A percentile compares a stretch with the other conserved stretches of the same genome.
Evolutionary conservation across 2,113 vertebrate genomes (phyloP).

Genomic region (Oxyura jamaicensis): DNA sequence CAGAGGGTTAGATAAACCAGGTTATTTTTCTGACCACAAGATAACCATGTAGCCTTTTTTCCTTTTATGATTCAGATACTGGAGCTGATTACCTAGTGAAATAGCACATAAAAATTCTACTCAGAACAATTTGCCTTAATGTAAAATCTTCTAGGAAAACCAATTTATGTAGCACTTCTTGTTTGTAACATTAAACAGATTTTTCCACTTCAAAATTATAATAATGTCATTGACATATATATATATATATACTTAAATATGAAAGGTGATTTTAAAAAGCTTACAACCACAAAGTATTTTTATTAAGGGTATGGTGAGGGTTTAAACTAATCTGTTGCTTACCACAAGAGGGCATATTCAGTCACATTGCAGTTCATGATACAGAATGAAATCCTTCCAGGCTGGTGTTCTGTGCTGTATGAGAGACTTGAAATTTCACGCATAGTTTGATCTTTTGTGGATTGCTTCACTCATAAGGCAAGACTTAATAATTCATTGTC

Average conservation of each 20-base stretch:
- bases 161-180: neutral
- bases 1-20: neutral
- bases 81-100: neutral
- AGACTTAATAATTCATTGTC: conserved; percentile 30
- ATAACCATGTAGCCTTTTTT: neutral
- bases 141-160: neutral
- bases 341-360: conserved; percentile 83
- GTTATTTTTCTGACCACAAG: neutral
- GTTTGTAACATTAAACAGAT: neutral
- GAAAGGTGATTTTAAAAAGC: neutral
- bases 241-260: neutral
- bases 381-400: conserved; percentile 66
- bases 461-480: conserved; percentile 55
- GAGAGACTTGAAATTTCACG: conserved; percentile 70
- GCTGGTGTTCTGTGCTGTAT: conserved; percentile 52
- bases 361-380: conserved; percentile 68
- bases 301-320: neutral
- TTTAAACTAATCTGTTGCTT: conserved; percentile 39
- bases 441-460: conserved; percentile 71
- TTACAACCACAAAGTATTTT: neutral
- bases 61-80: neutral
- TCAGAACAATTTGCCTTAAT: neutral
- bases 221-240: neutral
- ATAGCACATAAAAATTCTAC: neutral
- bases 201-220: neutral